These are phyloP conservation scores for Nomada flava DNA, from an alignment of 2,888 invertebrate species.

Conservation along the genomic window DNA sequence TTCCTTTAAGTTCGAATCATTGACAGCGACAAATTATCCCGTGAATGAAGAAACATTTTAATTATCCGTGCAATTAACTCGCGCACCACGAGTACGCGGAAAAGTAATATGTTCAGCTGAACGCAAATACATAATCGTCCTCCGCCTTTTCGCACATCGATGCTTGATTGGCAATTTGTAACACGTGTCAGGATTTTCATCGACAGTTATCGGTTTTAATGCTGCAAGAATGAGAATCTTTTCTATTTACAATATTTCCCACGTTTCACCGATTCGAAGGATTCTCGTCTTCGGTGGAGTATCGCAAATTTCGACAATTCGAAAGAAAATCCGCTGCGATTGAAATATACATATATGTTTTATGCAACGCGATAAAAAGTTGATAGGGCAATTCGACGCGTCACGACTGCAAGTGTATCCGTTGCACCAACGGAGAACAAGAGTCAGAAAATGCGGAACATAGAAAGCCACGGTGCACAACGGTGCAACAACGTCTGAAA, in stretches of 20 bases:
- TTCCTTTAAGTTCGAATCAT: not conserved
- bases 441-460: conserved; percentile 7
- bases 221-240: too few species aligned
- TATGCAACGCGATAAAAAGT: not conserved
- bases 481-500: not conserved
- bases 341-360: too few species aligned
- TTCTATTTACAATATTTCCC: too few species aligned
- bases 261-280: too few species aligned
- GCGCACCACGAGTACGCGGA: too few species aligned
- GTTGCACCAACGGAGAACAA: not conserved
- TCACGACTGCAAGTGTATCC: not conserved
- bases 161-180: not conserved
- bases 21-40: not conserved
- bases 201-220: too few species aligned
- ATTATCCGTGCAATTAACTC: not conserved
- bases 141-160: not conserved
- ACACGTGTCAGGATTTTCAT: not conserved
- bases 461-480: too few species aligned
- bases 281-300: too few species aligned
- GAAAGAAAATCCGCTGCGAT: too few species aligned
- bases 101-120: not conserved
- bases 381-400: not conserved
- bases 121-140: not conserved
- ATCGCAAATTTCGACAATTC: too few species aligned
- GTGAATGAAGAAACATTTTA: not conserved